Evolutionary conservation across 1,140 invertebrate genomes (phyloP), one percentile per base, ranked within the genome.

Genomic region (Solenopsis invicta): DNA sequence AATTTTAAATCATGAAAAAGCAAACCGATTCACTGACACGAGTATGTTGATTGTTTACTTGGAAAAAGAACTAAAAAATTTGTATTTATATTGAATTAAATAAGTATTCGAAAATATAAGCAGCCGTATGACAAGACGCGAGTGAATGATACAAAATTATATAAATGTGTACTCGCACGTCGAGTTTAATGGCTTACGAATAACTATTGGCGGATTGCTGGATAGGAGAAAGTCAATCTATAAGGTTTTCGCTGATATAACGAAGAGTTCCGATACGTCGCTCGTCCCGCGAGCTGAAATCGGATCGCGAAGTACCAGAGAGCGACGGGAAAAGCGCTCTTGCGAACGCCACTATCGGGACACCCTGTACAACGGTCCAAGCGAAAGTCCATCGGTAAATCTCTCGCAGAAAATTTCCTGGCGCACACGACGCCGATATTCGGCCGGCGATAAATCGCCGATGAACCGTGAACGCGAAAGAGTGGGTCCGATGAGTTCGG

Each of bases 301-400:
- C 41, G 29, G 41, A 84, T 61, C 64, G 78, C 10, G 37, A 72
- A 82, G 48, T 34, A 50, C 64, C 62, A 45, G 77, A 52, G 77
- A 81, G 21, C 9, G 34, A 80, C 48, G 24, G 41, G 66, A 74
- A 82, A 82, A 82, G 24, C 52, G 24, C 3, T 74, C 34, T n/a
- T 52, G 50, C 45, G 41, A 59, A 34, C 29, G 45, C 29, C 34
- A 45, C 8, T 80, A 50, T 72, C 52, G 54, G 69, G 67, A 69
- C 64, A 81, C 64, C 50, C 41, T 24, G 21, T 62, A 69, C 37
- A 29, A 52, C 59, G 37, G 37, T 45, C 24, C 67, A n/a, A 13
- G 80, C 80, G 69, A 74, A 84, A 84, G 80, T 84, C 18, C 69
- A 41, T 45, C 69, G 45, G 80, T 75, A 84, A 75, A 84, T 75